These are phyloP conservation scores for Neotragus pygmaeus DNA, from an alignment of 2,113 vertebrate genomes.

Conservation along the genomic window DNA sequence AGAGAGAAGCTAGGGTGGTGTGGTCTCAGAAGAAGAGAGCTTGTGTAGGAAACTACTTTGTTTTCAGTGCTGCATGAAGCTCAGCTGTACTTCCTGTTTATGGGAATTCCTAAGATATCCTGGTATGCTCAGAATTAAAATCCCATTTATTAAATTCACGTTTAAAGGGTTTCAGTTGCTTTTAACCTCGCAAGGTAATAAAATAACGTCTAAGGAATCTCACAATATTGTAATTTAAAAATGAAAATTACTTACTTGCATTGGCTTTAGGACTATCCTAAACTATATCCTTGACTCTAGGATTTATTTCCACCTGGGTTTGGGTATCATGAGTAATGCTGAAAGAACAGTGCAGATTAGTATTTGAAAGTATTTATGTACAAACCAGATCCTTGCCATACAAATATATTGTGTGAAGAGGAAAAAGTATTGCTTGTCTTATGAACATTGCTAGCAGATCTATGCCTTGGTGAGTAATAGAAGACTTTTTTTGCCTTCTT, in stretches of 20 bases:
- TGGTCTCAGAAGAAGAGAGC: neutral
- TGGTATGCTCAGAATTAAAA: neutral
- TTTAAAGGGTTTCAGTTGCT: neutral
- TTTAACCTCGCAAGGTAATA: neutral
- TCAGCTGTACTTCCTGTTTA: neutral
- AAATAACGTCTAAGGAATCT: neutral
- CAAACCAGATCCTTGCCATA: neutral
- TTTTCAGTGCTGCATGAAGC: neutral
- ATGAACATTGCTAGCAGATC: neutral
- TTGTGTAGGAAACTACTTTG: neutral
- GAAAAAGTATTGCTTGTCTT: neutral
- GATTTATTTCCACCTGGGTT: constrained; percentile 10
- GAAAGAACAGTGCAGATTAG: neutral
- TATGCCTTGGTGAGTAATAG: neutral
- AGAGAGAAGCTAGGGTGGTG: neutral
- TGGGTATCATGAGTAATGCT: neutral
- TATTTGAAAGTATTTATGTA: neutral
- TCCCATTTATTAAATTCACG: neutral
- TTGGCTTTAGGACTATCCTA: neutral
- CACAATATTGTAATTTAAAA: neutral
- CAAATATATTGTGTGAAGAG: neutral
- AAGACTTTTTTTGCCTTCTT: neutral
- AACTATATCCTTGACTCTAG: neutral
- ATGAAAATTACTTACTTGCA: neutral
- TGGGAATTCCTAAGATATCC: neutral